Evolutionary conservation across 2,888 invertebrate species (phyloP), one percentile per base, ranked within the genome.

Genomic region (Laspeyria flexula): DNA sequence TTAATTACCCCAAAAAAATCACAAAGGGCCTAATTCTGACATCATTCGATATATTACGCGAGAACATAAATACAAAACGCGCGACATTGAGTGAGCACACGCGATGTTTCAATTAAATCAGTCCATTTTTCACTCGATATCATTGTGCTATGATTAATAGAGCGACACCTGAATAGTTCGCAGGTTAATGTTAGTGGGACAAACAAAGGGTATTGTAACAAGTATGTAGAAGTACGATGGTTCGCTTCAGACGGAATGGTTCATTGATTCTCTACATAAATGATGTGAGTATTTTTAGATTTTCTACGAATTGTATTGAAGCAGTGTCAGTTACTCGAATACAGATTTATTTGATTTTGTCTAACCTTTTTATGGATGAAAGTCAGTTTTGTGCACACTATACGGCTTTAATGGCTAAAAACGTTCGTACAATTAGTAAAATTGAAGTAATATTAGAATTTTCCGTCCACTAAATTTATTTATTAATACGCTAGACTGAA

Each of bases 71-170:
- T 33, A 47, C 27, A 34, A 35, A 39, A 13, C 44, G 38, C n/a
- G 29, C 41, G 33, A 34, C 44, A 34, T 30, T 35, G 31, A 25
- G 15, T 40, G 12, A 34, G 16, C 23, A 33, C 71, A 72, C 71
- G 72, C 73, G 45, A 72, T 67, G 62, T 73, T 65, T 71, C 72
- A 73, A 72, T 72, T 71, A 71, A 58, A 60, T 61, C 45, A 45
- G 16, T 54, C 48, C 66, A 69, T 69, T 65, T 66, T 69, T 66
- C 65, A 71, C 60, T 59, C 58, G 65, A 71, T 71, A 71, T 67
- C 67, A 71, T 66, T 64, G 68, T 64, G 45, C 40, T 39, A 44
- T 68, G 58, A 68, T 64, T 70, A 51, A 71, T 67, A 44, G 56
- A 37, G 29, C 33, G 43, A 58, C 67, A 61, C 51, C 46, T 61